Percentiles rank a stretch among this genome's conserved stretches.
Conservation (phyloP, 2,797 vertebrate genomes). For the Phaenicophaeus curvirostris region DNA sequence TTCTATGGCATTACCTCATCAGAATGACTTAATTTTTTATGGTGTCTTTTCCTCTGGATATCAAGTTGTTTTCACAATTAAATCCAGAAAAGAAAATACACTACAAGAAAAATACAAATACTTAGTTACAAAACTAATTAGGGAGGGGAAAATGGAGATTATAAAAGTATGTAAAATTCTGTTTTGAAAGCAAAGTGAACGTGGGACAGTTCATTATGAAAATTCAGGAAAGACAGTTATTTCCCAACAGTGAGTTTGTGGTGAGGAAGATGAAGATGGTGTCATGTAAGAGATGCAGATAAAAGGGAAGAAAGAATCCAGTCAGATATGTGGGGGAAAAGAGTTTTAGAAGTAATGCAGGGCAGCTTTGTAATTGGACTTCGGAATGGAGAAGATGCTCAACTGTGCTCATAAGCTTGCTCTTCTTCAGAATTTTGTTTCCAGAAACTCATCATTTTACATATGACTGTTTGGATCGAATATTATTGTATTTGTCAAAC, state of each 20-base stretch:
- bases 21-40: neutral
- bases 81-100: neutral
- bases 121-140: neutral
- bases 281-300: neutral
- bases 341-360: neutral
- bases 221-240: neutral
- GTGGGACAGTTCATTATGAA: neutral
- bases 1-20: neutral
- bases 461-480: neutral
- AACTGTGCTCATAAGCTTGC: neutral
- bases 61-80: neutral
- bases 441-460: neutral
- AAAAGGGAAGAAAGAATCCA: neutral
- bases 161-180: neutral
- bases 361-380: neutral
- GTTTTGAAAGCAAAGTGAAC: neutral
- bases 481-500: neutral
- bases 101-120: neutral
- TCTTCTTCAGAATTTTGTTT: neutral
- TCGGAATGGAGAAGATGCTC: neutral
- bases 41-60: neutral
- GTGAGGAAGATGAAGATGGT: neutral
- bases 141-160: neutral
- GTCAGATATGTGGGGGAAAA: neutral
- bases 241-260: neutral